Evolutionary conservation across 2,797 vertebrate species (phyloP).

Genomic region (Sebastes diploproa): DNA sequence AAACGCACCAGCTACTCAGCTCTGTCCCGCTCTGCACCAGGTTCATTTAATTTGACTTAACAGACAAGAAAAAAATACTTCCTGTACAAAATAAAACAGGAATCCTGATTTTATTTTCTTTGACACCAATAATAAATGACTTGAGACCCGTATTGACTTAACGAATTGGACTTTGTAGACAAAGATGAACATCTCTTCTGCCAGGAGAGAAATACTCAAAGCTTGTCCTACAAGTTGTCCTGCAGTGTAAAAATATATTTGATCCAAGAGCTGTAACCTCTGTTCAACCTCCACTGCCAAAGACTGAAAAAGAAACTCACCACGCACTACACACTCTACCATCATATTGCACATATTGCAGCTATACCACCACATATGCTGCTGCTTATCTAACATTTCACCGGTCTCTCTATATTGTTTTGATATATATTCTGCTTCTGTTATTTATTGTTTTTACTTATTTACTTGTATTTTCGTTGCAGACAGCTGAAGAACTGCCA

Average conservation of each 20-base stretch:
- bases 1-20: conserved; percentile 23
- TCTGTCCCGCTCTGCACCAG: not conserved
- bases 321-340: no score
- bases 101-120: not conserved
- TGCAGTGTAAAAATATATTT: not conserved
- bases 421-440: no score
- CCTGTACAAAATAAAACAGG: not conserved
- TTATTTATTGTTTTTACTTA: no score
- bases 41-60: conserved; percentile 4
- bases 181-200: no score
- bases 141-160: not conserved
- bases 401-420: no score
- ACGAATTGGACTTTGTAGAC: not conserved
- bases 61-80: not conserved
- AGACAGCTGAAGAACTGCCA: no score
- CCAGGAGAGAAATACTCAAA: not conserved
- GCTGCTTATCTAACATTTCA: accelerated
- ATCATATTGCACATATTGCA: not conserved
- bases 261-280: no score
- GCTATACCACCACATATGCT: no score
- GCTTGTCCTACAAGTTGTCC: not conserved
- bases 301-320: no score
- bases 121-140: not conserved
- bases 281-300: no score
- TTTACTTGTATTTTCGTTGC: no score